A percentile compares a stretch with the other conserved stretches of the same genome.
phyloP scores from a whole-genome alignment of 2,888 invertebrate species.

The Acanthopleura granulata region DNA sequence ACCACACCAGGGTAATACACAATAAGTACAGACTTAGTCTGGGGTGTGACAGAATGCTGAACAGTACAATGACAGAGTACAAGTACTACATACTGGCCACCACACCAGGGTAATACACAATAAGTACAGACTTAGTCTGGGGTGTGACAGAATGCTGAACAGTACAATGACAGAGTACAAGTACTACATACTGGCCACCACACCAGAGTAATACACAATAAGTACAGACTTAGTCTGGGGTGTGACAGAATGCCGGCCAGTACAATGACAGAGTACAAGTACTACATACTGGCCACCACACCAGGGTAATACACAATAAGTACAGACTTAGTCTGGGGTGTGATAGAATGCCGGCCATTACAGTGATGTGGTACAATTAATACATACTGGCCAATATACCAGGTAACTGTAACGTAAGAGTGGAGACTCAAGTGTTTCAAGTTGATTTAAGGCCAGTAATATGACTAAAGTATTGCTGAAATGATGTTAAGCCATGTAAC shows the following conservation, averaged over 20 bases:
- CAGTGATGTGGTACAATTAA: constrained; percentile 76
- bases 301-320: constrained; percentile 69
- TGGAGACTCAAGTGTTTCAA: constrained; percentile 82
- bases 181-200: constrained; percentile 87
- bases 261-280: constrained; percentile 74
- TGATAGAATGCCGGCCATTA: constrained; percentile 77
- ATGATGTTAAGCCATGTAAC: too few relatives aligned
- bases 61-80: constrained; percentile 72
- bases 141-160: constrained; percentile 82
- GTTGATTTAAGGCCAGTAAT: constrained; percentile 74
- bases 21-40: constrained; percentile 71
- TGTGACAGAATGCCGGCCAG: constrained; percentile 80
- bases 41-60: constrained; percentile 83
- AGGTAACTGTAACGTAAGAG: constrained; percentile 29
- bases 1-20: constrained; percentile 77
- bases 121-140: constrained; percentile 72
- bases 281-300: constrained; percentile 87
- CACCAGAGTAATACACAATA: constrained; percentile 72
- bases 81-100: constrained; percentile 86
- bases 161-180: constrained; percentile 72
- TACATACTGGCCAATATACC: constrained; percentile 88
- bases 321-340: constrained; percentile 77
- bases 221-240: constrained; percentile 74
- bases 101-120: constrained; percentile 74
- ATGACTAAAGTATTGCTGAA: too few relatives aligned